Conservation (phyloP, 2,797 vertebrate genomes). For the Basileuterus tristriatus region DNA sequence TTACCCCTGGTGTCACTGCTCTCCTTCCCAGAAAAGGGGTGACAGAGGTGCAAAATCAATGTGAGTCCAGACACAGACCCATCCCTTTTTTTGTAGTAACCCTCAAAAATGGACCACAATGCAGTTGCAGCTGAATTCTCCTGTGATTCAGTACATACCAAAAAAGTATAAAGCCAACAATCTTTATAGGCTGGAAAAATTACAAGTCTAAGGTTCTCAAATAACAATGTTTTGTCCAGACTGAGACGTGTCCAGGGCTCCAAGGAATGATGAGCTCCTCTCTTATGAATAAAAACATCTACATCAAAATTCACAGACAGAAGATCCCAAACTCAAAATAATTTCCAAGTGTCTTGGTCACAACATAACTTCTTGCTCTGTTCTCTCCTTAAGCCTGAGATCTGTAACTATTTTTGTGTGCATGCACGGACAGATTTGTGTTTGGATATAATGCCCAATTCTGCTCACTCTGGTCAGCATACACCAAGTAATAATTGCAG, state of each 20-base stretch:
- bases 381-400: not conserved
- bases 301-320: not conserved
- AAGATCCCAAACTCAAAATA: not conserved
- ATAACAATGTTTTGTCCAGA: not conserved
- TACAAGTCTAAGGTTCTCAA: not conserved
- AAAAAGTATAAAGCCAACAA: not conserved
- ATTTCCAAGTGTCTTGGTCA: not conserved
- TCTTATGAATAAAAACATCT: not conserved
- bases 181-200: not conserved
- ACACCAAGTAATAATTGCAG: not conserved
- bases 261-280: not conserved
- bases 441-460: not conserved
- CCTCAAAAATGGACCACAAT: not conserved
- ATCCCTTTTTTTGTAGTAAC: not conserved
- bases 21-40: not conserved
- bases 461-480: not conserved
- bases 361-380: not conserved
- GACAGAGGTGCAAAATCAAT: not conserved
- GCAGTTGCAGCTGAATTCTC: not conserved
- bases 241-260: not conserved
- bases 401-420: not conserved
- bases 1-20: not conserved
- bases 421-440: fast-evolving
- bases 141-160: not conserved
- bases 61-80: not conserved